Percentiles rank a stretch among this genome's conserved stretches.
Conservation (phyloP, 2,888 invertebrate genomes). For the Tenodera sinensis region DNA sequence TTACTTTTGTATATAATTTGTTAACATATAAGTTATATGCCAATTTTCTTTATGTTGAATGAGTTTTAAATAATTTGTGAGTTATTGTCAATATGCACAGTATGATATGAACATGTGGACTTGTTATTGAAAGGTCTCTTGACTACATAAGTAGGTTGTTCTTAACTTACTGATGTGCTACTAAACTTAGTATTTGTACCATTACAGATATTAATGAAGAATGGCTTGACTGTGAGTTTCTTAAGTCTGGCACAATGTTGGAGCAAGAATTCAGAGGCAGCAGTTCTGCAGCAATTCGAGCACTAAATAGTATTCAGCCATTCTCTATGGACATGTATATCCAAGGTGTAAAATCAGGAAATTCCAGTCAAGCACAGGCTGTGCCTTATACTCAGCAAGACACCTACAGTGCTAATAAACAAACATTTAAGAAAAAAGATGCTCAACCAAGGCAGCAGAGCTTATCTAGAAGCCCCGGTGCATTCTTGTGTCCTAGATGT, state of each 20-base stretch:
- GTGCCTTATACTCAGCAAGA: not conserved
- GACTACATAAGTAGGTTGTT: too few species aligned
- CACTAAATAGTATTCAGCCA: not conserved
- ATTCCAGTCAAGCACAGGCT: not conserved
- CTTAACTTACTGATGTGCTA: too few species aligned
- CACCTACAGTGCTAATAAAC: not conserved
- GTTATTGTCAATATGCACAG: too few species aligned
- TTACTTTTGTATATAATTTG: too few species aligned
- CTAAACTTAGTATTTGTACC: not conserved
- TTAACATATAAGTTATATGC: too few species aligned
- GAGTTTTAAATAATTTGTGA: too few species aligned
- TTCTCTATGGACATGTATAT: not conserved
- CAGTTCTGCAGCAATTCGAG: not conserved
- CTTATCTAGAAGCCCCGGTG: not conserved
- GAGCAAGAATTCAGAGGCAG: not conserved
- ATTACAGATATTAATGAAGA: not conserved
- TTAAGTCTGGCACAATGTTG: not conserved
- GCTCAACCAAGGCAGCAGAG: not conserved
- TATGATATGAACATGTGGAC: too few species aligned
- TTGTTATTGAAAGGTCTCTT: too few species aligned
- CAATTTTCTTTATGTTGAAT: too few species aligned
- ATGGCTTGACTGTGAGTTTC: not conserved
- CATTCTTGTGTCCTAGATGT: slow-evolving; percentile 21
- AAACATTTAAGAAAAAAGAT: not conserved
- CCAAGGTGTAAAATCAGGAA: not conserved